phyloP scores from a whole-genome alignment of 2,888 invertebrate genomes.

The Sphaerophoria rueppellii region DNA sequence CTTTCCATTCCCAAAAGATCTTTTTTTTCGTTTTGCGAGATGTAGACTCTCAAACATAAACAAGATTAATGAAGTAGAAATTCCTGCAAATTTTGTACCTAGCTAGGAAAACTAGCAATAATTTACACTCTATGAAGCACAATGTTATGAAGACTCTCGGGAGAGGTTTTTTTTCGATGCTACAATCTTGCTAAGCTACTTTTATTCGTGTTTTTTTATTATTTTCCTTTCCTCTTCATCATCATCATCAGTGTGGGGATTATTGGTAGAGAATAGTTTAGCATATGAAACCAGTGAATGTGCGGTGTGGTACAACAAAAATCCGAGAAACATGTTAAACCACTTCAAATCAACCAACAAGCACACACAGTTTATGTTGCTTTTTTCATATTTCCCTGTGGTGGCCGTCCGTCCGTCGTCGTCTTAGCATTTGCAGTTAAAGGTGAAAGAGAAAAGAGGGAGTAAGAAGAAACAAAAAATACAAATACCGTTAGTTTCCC shows the following conservation, averaged over 20 bases:
- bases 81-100: constrained; percentile 34
- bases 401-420: not conserved
- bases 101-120: not conserved
- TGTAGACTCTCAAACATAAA: constrained; percentile 45
- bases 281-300: constrained; percentile 58
- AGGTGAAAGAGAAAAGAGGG: constrained; percentile 5
- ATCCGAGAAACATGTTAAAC: constrained; percentile 69
- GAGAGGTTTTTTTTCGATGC: constrained; percentile 9
- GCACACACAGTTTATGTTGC: constrained; percentile 38
- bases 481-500: constrained; percentile 58
- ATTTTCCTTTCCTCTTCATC: not conserved
- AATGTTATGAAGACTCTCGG: not conserved
- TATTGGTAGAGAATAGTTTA: constrained; percentile 34
- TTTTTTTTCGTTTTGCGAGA: not conserved
- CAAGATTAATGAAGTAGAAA: constrained; percentile 58
- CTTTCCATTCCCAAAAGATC: not conserved
- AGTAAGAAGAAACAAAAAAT: constrained; percentile 28
- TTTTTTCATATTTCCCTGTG: constrained; percentile 17
- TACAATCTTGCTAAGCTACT: constrained; percentile 30
- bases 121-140: not conserved
- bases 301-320: constrained; percentile 58
- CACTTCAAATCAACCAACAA: constrained; percentile 56
- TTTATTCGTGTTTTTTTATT: constrained; percentile 41
- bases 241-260: constrained; percentile 1
- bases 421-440: not conserved